Conservation (phyloP, 2,113 vertebrate species). For the Pituophis catenifer region DNA sequence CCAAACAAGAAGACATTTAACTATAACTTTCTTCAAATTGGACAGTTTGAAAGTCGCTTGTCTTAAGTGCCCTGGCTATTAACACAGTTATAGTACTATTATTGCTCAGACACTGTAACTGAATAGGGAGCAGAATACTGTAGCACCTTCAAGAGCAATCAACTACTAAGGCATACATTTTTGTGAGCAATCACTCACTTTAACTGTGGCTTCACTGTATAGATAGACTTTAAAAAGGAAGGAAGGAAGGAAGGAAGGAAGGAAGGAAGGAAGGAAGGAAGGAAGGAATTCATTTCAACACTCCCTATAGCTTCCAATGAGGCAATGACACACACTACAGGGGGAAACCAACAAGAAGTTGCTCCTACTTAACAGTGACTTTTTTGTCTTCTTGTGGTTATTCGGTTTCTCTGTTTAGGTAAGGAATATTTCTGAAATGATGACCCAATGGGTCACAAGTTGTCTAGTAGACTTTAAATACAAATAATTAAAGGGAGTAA, state of each 20-base stretch:
- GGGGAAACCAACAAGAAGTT: not conserved
- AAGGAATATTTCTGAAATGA: not conserved
- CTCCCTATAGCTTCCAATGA: not conserved
- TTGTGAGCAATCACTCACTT: not conserved
- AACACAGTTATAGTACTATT: not conserved
- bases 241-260: not conserved
- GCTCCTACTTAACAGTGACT: not conserved
- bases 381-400: not conserved
- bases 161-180: not conserved
- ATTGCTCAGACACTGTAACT: not conserved
- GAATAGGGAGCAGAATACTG: not conserved
- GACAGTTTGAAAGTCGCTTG: not conserved
- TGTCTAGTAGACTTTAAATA: not conserved
- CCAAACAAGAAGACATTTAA: not conserved
- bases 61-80: not conserved
- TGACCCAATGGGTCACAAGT: not conserved
- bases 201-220: not conserved
- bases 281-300: not conserved
- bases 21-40: not conserved
- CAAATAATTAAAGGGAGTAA: not conserved
- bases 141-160: not conserved
- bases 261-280: not conserved
- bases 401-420: not conserved
- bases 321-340: not conserved
- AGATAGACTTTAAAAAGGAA: not conserved